A percentile compares a stretch with the other conserved stretches of the same genome.
Conservation (phyloP, 2,113 vertebrate species). For the Sciurus niger region DNA sequence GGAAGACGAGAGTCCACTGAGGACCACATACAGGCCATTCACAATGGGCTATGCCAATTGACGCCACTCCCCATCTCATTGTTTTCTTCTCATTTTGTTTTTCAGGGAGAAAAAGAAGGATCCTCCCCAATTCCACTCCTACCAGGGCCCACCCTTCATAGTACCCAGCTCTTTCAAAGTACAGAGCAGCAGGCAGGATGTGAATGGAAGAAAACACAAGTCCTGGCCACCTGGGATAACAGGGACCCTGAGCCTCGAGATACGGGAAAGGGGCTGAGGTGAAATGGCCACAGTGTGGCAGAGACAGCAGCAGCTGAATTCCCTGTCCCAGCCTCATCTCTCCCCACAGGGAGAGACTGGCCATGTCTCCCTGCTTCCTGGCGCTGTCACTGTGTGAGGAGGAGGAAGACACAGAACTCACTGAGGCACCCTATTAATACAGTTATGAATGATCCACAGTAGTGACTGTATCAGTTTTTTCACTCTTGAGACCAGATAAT, state of each 20-base stretch:
- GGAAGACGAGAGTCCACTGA: background rate
- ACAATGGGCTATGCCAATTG: background rate
- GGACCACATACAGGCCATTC: too few relatives aligned
- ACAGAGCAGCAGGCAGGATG: background rate
- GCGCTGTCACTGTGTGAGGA: background rate
- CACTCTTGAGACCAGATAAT: background rate
- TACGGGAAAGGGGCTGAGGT: background rate
- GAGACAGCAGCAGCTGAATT: background rate
- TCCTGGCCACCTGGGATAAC: background rate
- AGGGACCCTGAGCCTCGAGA: background rate
- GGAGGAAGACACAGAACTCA: background rate
- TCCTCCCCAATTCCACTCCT: background rate
- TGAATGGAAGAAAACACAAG: background rate
- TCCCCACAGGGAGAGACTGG: background rate
- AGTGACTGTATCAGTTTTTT: background rate
- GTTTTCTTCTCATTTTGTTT: conserved; percentile 27
- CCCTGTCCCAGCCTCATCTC: background rate
- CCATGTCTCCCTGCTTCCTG: background rate
- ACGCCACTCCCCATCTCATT: background rate
- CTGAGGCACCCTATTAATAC: background rate
- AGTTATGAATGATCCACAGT: background rate
- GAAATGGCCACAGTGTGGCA: background rate
- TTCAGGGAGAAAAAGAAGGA: background rate
- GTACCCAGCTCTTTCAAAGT: background rate
- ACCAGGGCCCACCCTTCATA: background rate